Percentiles rank a stretch among this genome's conserved stretches.
Evolutionary conservation across 2,113 vertebrate species (phyloP).

Genomic region (Callipepla californica): DNA sequence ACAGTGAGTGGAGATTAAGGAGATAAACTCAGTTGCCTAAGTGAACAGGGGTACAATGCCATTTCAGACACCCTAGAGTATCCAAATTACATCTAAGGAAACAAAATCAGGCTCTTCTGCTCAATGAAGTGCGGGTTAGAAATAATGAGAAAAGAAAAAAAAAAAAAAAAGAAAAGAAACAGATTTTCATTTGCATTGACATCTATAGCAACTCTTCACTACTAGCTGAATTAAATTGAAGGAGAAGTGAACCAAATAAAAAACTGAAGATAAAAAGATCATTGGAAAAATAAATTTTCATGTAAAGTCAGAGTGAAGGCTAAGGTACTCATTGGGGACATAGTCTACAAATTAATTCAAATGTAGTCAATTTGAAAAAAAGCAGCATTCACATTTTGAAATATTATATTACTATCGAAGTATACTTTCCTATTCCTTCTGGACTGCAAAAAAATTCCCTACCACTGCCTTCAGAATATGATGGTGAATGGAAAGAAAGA

Average conservation of each 20-base stretch:
- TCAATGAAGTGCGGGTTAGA: not conserved
- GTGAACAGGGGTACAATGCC: not conserved
- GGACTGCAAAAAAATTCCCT: not conserved
- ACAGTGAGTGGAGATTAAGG: not conserved
- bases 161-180: not conserved
- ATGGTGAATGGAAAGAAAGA: not conserved
- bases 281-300: conserved; percentile 6
- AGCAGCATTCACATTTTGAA: conserved; percentile 25
- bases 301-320: conserved; percentile 19
- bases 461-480: not conserved
- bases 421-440: not conserved
- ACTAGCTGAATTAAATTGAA: not conserved
- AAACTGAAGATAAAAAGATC: conserved; percentile 22
- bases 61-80: not conserved
- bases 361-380: conserved; percentile 30
- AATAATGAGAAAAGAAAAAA: not conserved
- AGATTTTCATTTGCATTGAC: not conserved
- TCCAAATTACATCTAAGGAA: not conserved
- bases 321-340: not conserved
- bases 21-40: not conserved
- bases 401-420: conserved; percentile 10
- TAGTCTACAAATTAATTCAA: conserved; percentile 45
- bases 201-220: not conserved
- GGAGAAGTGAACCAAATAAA: conserved; percentile 5
- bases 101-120: not conserved